phyloP scores from a whole-genome alignment of 2,113 vertebrate genomes.

The Hemiscyllium ocellatum region DNA sequence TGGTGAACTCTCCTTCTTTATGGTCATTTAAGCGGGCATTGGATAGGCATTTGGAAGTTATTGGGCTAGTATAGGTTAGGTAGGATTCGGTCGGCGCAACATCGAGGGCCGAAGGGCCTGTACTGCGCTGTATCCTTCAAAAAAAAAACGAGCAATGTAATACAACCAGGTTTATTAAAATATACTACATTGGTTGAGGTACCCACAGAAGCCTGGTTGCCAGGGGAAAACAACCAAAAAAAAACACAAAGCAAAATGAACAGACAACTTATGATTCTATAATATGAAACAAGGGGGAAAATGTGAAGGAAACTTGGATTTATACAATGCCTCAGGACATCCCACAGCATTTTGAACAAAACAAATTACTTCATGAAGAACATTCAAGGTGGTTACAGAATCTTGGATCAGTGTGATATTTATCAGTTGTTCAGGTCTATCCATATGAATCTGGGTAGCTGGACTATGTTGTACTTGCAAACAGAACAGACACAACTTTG shows the following conservation, averaged over 20 bases:
- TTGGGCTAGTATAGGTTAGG: too few species aligned
- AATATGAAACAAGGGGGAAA: background rate
- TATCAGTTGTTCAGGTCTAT: background rate
- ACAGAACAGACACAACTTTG: background rate
- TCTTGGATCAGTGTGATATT: background rate
- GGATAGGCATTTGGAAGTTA: too few species aligned
- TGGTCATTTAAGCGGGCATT: too few species aligned
- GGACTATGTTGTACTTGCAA: background rate
- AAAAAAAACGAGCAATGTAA: background rate
- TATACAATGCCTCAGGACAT: background rate
- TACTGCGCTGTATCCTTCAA: too few species aligned
- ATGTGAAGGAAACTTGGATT: background rate
- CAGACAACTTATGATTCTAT: background rate
- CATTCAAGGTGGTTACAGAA: background rate
- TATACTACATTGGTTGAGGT: background rate
- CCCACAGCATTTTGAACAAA: background rate
- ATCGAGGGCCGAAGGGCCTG: too few species aligned
- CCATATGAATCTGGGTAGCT: background rate
- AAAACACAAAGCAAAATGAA: background rate
- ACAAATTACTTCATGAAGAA: background rate
- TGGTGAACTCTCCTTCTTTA: too few species aligned
- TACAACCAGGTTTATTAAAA: background rate
- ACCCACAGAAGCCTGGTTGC: background rate
- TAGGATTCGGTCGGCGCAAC: too few species aligned
- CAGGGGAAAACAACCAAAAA: background rate